Conservation (phyloP, 2,113 vertebrate genomes). For the Pseudorasbora parva region DNA sequence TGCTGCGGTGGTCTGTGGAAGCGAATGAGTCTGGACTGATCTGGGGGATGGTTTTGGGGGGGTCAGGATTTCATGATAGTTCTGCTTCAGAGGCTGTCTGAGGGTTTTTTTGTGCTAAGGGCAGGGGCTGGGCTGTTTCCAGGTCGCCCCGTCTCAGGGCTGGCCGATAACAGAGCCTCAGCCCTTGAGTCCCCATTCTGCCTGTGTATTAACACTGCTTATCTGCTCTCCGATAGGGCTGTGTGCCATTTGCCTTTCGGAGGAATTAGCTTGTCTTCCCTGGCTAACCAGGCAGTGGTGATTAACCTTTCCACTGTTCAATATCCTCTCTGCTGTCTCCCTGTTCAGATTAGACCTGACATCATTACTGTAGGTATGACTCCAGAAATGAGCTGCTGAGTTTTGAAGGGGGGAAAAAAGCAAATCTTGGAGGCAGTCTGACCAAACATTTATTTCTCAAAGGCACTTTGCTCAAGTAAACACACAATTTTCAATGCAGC, state of each 20-base stretch:
- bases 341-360: conserved; percentile 83
- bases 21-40: conserved; percentile 49
- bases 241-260: conserved; percentile 93
- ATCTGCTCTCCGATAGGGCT: conserved; percentile 91
- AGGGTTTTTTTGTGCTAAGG: conserved; percentile 90
- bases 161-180: conserved; percentile 93
- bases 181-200: conserved; percentile 93
- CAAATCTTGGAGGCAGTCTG: conserved; percentile 3
- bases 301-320: conserved; percentile 97
- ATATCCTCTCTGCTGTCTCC: conserved; percentile 88
- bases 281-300: conserved; percentile 93
- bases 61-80: conserved; percentile 78
- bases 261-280: conserved; percentile 95
- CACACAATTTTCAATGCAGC: conserved; percentile 11
- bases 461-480: conserved; percentile 26
- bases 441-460: conserved; percentile 17
- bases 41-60: conserved; percentile 63
- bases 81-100: conserved; percentile 92
- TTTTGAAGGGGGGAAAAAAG: not conserved
- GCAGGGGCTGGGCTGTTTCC: conserved; percentile 90
- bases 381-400: conserved; percentile 49
- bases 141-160: conserved; percentile 91
- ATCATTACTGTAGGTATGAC: conserved; percentile 59
- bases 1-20: not conserved
- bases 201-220: conserved; percentile 97